Evolutionary conservation across 2,888 invertebrate genomes (phyloP).

Genomic region (Serripes groenlandicus): DNA sequence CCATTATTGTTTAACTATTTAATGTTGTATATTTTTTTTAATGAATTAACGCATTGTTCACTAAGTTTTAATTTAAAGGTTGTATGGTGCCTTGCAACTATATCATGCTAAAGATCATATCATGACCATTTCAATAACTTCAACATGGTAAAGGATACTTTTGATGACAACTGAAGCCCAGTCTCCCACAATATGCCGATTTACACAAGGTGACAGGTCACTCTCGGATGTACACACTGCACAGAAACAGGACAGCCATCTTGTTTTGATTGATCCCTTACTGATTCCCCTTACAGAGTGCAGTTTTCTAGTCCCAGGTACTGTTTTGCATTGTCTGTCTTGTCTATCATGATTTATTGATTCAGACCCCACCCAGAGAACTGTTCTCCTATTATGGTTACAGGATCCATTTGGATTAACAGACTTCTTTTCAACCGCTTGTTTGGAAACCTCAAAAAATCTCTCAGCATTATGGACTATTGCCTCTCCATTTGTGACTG

Average conservation of each 20-base stretch:
- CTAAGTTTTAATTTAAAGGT: neutral
- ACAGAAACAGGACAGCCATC: neutral
- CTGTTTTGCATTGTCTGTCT: neutral
- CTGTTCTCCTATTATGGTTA: neutral
- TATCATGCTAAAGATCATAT: neutral
- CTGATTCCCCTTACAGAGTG: neutral
- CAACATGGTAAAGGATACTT: neutral
- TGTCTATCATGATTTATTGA: too few relatives aligned
- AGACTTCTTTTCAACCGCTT: neutral
- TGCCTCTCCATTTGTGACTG: neutral
- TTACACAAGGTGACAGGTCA: too few relatives aligned
- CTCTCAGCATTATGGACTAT: neutral
- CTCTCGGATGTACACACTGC: neutral
- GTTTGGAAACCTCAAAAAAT: neutral
- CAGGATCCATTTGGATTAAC: neutral
- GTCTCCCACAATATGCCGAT: too few relatives aligned
- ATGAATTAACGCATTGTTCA: neutral
- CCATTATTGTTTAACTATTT: too few relatives aligned
- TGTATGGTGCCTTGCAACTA: neutral
- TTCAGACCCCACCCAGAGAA: too few relatives aligned
- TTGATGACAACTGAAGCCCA: neutral
- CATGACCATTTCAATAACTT: neutral
- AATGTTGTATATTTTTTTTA: too few relatives aligned
- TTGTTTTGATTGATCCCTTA: neutral
- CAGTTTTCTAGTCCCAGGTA: neutral